Evolutionary conservation across 2,888 invertebrate genomes (phyloP), one percentile per base, ranked within the genome.

Genomic region (Drosophila paranaensis): DNA sequence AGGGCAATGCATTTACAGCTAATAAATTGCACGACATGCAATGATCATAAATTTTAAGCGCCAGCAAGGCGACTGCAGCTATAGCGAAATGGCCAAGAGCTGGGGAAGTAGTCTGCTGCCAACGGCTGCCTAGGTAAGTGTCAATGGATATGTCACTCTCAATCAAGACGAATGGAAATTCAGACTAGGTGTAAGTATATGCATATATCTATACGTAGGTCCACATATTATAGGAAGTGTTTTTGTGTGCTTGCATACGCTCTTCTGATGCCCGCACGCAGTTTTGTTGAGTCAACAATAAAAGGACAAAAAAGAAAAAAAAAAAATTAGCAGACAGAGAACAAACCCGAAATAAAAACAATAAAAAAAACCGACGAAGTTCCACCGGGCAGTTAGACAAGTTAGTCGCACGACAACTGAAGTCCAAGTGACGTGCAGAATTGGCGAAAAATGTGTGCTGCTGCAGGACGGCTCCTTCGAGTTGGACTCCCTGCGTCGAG

Each of bases 261-360:
- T 70, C 50, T 58, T 61, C 43, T 55, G 73, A 45, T 65, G 71
- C 62, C 48, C 51, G 55, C 75, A 88, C 76, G 82, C 83, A 81
- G 77, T 87, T 89, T 70, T 78, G 86, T 80, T 80, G 86, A 86
- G 71, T 89, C 89, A 86, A 87, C 89, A 84, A 74, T 73, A 73
- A 73, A 68, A 54, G 46, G 39, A 62, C 51, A 64, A 6, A 35
- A n/a, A 48, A 55, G 65, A 68, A 53, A 70, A 51, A 43, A 6
- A 25, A 48, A 57, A 69, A 68, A 53, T 68, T 45, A 25, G 10
- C n/a, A 16, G 11, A 33, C 9, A 11, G 30, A 56, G 54, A 35
- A 40, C 27, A 50, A 56, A 58, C 20, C 40, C 55, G 43, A 65
- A 51, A 20, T 11, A 45, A 46, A 16, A 61, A 33, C 10, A 37